Percentiles rank a stretch among this genome's conserved stretches.
Evolutionary conservation across 2,797 vertebrate species (phyloP).

Genomic region (Alauda arvensis): DNA sequence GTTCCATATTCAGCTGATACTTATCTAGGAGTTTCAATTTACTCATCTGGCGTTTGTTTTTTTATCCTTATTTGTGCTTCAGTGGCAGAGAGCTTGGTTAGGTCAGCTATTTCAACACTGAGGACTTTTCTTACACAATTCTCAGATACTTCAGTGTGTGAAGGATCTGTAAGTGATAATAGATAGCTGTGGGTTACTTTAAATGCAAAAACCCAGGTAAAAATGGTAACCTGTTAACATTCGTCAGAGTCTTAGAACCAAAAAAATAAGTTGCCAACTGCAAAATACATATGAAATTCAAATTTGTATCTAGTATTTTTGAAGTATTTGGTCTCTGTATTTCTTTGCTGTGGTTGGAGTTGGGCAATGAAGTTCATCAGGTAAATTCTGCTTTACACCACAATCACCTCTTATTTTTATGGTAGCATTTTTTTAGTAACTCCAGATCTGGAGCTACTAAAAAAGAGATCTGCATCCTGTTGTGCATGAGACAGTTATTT

Average conservation of each 20-base stretch:
- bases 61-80: not conserved
- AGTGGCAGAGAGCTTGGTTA: not conserved
- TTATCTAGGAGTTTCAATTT: conserved; percentile 4
- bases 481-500: not conserved
- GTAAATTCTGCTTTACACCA: not conserved
- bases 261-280: not conserved
- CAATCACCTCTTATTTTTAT: not conserved
- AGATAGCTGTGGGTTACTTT: not conserved
- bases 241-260: not conserved
- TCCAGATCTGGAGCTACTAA: too few species aligned
- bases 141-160: not conserved
- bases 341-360: not conserved
- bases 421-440: not conserved
- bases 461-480: not conserved
- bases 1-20: not conserved
- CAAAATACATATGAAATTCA: not conserved
- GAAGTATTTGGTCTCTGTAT: not conserved
- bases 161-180: not conserved
- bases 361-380: not conserved
- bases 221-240: not conserved
- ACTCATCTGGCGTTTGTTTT: not conserved
- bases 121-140: not conserved
- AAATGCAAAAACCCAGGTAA: not conserved
- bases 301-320: not conserved
- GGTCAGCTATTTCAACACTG: not conserved